Conservation (phyloP, 2,888 invertebrate genomes). For the Drosophila anomelani region DNA sequence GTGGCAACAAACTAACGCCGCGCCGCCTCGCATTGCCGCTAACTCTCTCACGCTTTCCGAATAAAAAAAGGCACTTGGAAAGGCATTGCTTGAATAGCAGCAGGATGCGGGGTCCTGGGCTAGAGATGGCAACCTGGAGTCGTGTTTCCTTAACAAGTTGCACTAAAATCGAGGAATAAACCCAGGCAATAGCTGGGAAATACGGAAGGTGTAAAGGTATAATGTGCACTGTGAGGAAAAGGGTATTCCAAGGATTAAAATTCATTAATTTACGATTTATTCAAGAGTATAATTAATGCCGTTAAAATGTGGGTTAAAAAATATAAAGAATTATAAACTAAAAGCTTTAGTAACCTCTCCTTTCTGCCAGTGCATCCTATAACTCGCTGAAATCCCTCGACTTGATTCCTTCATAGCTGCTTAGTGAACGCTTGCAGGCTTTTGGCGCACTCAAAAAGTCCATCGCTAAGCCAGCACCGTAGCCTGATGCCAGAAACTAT, state of each 20-base stretch:
- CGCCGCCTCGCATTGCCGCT: constrained; percentile 45
- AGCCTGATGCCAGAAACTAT: constrained; percentile 55
- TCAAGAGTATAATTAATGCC: neutral
- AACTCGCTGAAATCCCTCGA: constrained; percentile 1
- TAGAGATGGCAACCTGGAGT: constrained; percentile 24
- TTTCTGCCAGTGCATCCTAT: neutral
- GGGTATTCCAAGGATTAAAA: neutral
- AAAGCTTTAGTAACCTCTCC: neutral
- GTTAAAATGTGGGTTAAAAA: neutral
- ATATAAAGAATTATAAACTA: neutral
- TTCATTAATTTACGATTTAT: too few species aligned
- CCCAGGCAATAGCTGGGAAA: neutral
- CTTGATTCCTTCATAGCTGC: constrained; percentile 14
- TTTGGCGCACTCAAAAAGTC: constrained; percentile 20
- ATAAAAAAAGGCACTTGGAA: constrained; percentile 69
- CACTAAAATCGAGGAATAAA: constrained; percentile 11
- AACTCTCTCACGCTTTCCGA: constrained; percentile 56
- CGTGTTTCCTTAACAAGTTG: constrained; percentile 21
- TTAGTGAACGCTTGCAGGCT: constrained; percentile 16
- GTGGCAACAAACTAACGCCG: constrained; percentile 47
- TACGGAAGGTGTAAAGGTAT: neutral
- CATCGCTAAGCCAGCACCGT: constrained; percentile 30
- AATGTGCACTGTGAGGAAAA: neutral
- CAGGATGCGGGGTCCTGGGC: constrained; percentile 5
- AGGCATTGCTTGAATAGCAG: constrained; percentile 39